Conservation (phyloP, 2,797 vertebrate species). For the Balearica regulorum region DNA sequence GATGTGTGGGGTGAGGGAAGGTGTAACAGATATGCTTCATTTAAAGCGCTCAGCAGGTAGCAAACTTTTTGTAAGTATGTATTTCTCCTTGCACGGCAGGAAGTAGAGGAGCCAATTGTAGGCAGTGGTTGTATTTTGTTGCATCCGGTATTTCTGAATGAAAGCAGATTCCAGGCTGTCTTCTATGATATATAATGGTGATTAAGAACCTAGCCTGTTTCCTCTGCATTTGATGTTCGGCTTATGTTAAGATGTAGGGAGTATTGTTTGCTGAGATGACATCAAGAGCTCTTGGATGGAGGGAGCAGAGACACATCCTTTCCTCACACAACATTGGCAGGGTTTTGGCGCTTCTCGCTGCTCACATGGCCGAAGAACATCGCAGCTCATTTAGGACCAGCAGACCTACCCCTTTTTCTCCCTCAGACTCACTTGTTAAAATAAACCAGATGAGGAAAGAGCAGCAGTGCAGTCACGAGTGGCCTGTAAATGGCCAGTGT, state of each 20-base stretch:
- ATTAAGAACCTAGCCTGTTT: neutral
- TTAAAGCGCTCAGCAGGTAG: neutral
- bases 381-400: neutral
- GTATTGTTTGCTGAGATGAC: neutral
- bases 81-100: neutral
- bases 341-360: neutral
- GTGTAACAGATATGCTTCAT: too few species aligned
- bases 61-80: neutral
- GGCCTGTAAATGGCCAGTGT: neutral
- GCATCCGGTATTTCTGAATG: neutral
- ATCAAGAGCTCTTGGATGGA: neutral
- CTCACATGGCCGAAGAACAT: neutral
- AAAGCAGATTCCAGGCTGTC: conserved; percentile 10
- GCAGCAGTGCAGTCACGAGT: neutral
- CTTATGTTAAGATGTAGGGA: neutral
- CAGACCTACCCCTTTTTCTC: neutral
- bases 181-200: neutral
- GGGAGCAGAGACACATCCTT: neutral
- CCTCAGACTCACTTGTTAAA: neutral
- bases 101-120: neutral
- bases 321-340: neutral
- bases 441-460: neutral
- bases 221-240: neutral
- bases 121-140: neutral
- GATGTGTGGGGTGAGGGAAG: neutral